phyloP scores from a whole-genome alignment of 2,113 vertebrate genomes.

The Elephas maximus region DNA sequence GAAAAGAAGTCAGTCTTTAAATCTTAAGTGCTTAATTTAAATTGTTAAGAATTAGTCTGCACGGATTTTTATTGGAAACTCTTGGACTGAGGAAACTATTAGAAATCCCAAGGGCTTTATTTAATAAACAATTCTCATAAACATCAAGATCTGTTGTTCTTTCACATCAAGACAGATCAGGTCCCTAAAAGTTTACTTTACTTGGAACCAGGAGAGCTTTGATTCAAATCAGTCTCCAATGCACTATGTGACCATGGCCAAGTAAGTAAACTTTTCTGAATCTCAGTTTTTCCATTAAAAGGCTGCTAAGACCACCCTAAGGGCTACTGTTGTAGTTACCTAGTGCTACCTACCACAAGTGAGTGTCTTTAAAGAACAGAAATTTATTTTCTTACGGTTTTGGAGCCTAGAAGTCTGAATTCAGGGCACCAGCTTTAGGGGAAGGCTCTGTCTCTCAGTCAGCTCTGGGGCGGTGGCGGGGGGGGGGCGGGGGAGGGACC shows the following conservation, averaged over 20 bases:
- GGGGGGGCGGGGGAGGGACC: background rate
- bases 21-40: constrained; percentile 31
- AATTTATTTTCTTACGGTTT: background rate
- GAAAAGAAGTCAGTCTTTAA: constrained; percentile 27
- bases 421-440: background rate
- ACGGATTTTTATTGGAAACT: background rate
- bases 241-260: background rate
- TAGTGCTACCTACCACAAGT: background rate
- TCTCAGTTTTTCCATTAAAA: background rate
- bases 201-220: constrained; percentile 16
- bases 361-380: background rate
- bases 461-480: background rate
- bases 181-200: background rate
- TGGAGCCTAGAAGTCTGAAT: background rate
- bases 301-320: background rate
- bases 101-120: background rate
- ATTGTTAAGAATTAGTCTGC: background rate
- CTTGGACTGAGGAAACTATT: background rate
- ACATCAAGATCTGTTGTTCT: background rate
- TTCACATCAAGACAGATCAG: background rate
- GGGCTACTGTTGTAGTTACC: background rate
- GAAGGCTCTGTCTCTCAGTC: background rate
- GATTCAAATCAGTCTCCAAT: background rate
- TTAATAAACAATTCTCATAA: constrained; percentile 34
- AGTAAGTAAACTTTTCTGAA: background rate